Evolutionary conservation across 2,113 vertebrate genomes (phyloP), one percentile per base, ranked within the genome.

Genomic region (Hiodon alosoides): DNA sequence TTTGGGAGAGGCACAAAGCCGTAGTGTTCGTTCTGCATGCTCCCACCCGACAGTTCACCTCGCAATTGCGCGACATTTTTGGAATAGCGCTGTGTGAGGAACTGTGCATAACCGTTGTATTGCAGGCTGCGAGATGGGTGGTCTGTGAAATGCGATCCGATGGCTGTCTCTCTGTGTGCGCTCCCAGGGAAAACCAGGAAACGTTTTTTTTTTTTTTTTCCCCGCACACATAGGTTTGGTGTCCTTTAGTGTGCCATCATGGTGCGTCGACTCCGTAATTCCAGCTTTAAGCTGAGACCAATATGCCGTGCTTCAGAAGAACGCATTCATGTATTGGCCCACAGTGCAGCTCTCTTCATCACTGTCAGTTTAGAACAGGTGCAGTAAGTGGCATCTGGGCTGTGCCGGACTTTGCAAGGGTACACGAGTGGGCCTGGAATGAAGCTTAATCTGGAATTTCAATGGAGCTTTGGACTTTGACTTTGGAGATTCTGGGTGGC

Each of bases 101-200:
- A 66, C 64, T 47, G 64, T 66, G 64, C 31, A 66, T 66, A 66
- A 66, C 64, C 47, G 64, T 16, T 66, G 46, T 66, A 66, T 11
- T 17, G 48, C 64, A 48, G 64, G 31, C 64, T 5, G 31, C 64
- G 7, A 66, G 64, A 66, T 66, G 64, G 46, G 64, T 48, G 46
- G 64, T 11, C 31, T 66, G 64, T 48, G 64, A 47, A 66, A 66
- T 66, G 64, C 47, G 64, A 48, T 47, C 46, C 64, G 48, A 3
- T 66, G 64, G 10, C 3, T 11, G 62, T 8, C 14, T 5, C 14
- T 62, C 14, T 16, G 60, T n/a, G 6, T 62, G 64, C 61, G 61
- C 16, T 31, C 61, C 17, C n/a, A 46, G 2, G 10, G 16, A 64
- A 64, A n/a, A 8, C n/a, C 17, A 64, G 61, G 31, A 31, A 31